Percentiles rank a stretch among this genome's conserved stretches.
Evolutionary conservation across 2,888 invertebrate species (phyloP).

Genomic region (Theristus sp.): DNA sequence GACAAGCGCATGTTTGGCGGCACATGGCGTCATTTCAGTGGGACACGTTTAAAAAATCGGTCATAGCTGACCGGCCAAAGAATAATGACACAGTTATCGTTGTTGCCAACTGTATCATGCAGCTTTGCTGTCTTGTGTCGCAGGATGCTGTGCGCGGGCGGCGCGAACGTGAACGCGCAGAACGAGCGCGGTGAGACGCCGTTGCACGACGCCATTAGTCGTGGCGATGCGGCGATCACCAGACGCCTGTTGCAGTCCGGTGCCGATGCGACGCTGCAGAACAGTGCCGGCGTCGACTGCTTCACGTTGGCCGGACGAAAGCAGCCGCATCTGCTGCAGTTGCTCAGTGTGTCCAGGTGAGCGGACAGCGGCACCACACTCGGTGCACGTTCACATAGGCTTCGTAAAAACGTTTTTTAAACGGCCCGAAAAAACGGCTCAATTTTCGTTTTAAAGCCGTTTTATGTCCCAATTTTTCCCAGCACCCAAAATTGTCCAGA

Average conservation of each 20-base stretch:
- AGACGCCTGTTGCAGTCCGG: constrained; percentile 40
- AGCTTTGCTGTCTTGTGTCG: not conserved
- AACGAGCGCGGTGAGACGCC: constrained; percentile 44
- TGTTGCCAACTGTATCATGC: too few species aligned
- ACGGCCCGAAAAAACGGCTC: not conserved
- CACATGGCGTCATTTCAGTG: too few species aligned
- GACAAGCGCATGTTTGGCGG: too few species aligned
- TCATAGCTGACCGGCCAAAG: too few species aligned
- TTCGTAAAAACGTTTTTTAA: not conserved
- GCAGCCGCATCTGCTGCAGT: constrained; percentile 1
- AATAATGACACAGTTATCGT: too few species aligned
- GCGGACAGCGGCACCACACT: too few species aligned
- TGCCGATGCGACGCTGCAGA: constrained; percentile 40
- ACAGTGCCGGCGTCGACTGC: constrained; percentile 28
- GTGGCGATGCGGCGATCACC: constrained; percentile 40
- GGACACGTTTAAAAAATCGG: too few species aligned
- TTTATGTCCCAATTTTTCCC: too few species aligned
- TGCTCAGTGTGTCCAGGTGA: constrained; percentile 3
- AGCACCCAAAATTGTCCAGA: too few species aligned
- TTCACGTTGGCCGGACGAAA: not conserved
- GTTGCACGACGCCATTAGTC: constrained; percentile 43
- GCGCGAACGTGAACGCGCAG: constrained; percentile 41
- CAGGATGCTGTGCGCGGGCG: constrained; percentile 34
- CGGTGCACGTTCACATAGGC: too few species aligned
- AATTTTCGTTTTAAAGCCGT: too few species aligned